Percentiles rank a stretch among this genome's conserved stretches.
These are phyloP conservation scores for Masnerella sp. DNA, from an alignment of 2,888 invertebrate genomes.

Conservation along the genomic window DNA sequence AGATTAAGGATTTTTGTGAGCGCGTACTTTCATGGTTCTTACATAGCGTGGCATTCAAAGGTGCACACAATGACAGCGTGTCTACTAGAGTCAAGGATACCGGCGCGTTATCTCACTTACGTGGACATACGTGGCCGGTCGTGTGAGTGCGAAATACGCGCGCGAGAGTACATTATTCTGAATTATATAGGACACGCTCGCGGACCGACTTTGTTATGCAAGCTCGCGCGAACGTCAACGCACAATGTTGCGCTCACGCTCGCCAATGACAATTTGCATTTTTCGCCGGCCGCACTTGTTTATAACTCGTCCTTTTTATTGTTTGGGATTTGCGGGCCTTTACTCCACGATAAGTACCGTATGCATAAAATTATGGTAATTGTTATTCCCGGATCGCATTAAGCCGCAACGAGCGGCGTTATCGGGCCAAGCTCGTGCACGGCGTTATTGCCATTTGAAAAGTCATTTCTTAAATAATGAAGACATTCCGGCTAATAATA, in stretches of 20 bases:
- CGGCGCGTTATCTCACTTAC: constrained; percentile 68
- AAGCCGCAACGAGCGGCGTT: too few relatives aligned
- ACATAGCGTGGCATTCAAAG: constrained; percentile 58
- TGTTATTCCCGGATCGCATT: too few relatives aligned
- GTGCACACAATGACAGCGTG: constrained; percentile 58
- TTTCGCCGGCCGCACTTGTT: constrained; percentile 18
- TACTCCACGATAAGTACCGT: too few relatives aligned
- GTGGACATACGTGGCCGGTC: constrained; percentile 2
- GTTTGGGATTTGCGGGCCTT: not conserved
- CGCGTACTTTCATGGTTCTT: constrained; percentile 51
- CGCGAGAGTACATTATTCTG: constrained; percentile 39
- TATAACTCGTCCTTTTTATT: constrained; percentile 15
- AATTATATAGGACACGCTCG: constrained; percentile 51
- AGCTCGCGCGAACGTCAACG: constrained; percentile 63
- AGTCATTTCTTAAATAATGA: too few relatives aligned
- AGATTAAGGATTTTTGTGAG: too few relatives aligned
- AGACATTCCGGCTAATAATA: too few relatives aligned
- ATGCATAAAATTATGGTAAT: too few relatives aligned
- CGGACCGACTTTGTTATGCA: constrained; percentile 65
- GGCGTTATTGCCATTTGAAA: too few relatives aligned
- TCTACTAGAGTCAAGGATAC: constrained; percentile 73
- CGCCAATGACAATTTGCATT: constrained; percentile 56
- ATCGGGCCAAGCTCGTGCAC: too few relatives aligned
- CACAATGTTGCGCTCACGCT: too few relatives aligned
- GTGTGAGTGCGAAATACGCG: constrained; percentile 36